Conservation (phyloP, 92 coral and sea anemone genomes). For the Virgularia gustaviana region DNA sequence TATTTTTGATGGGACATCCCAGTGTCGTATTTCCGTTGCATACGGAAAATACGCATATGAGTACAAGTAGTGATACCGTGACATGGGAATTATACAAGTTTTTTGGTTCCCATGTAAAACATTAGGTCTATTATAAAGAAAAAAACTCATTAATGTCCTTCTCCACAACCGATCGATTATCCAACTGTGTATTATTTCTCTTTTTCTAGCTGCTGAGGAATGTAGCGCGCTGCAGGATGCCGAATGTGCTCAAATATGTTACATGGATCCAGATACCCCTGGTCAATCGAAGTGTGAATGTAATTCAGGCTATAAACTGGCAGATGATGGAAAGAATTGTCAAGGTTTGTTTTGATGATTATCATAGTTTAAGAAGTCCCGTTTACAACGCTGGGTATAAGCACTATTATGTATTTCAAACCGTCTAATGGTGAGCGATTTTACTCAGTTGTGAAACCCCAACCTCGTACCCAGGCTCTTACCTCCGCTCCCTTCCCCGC, state of each 20-base stretch:
- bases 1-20: too few species aligned
- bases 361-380: neutral
- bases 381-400: neutral
- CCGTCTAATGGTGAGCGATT: too few species aligned
- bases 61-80: too few species aligned
- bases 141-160: neutral
- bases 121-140: too few species aligned
- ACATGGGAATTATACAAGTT: too few species aligned
- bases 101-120: too few species aligned
- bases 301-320: conserved; percentile 11
- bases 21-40: too few species aligned
- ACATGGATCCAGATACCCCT: conserved; percentile 11
- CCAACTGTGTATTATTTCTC: neutral
- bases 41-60: too few species aligned
- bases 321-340: conserved; percentile 1
- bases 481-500: too few species aligned
- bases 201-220: conserved; percentile 1
- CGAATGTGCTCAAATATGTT: conserved; percentile 13
- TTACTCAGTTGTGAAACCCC: too few species aligned
- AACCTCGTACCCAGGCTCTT: too few species aligned
- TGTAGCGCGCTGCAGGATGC: neutral
- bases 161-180: neutral
- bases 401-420: neutral
- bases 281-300: conserved; percentile 28
- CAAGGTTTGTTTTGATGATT: conserved; percentile 23